Percentiles rank a stretch among this genome's conserved stretches.
These are phyloP conservation scores for Gymnosoma rotundatum DNA, from an alignment of 2,888 invertebrate genomes.

Conservation along the genomic window DNA sequence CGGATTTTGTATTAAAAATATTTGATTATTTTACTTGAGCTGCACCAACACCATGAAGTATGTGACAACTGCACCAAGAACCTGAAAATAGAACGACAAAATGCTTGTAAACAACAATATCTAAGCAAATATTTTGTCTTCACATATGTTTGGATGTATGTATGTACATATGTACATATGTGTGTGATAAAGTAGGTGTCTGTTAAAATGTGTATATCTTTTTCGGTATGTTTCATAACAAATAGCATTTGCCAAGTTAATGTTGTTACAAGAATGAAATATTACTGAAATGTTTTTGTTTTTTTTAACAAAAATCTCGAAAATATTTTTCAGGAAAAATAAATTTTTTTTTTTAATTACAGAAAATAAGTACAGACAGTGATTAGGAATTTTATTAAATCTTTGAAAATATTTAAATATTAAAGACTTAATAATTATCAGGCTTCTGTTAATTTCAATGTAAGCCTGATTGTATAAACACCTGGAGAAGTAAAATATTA, in stretches of 20 bases:
- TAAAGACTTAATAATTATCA: no score
- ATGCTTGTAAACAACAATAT: constrained; percentile 11
- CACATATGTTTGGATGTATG: neutral
- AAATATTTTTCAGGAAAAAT: neutral
- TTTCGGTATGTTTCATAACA: neutral
- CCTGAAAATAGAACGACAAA: constrained; percentile 83
- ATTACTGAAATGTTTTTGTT: constrained; percentile 26
- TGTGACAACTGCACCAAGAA: constrained; percentile 93
- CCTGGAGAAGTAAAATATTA: no score
- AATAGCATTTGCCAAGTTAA: neutral
- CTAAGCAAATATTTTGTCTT: neutral
- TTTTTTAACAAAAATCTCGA: neutral
- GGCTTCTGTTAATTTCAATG: no score
- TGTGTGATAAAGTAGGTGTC: neutral
- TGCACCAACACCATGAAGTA: constrained; percentile 96
- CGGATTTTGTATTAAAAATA: constrained; percentile 31
- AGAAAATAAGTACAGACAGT: no score
- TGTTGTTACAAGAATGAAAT: constrained; percentile 40
- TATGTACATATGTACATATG: no score
- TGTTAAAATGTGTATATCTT: no score
- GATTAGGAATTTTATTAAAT: no score
- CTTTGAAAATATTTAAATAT: no score
- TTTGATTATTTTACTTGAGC: constrained; percentile 85
- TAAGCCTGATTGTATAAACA: no score
- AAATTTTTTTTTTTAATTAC: neutral